phyloP scores from a whole-genome alignment of 2,797 vertebrate genomes.

The Tenualosa thibaudeaui region DNA sequence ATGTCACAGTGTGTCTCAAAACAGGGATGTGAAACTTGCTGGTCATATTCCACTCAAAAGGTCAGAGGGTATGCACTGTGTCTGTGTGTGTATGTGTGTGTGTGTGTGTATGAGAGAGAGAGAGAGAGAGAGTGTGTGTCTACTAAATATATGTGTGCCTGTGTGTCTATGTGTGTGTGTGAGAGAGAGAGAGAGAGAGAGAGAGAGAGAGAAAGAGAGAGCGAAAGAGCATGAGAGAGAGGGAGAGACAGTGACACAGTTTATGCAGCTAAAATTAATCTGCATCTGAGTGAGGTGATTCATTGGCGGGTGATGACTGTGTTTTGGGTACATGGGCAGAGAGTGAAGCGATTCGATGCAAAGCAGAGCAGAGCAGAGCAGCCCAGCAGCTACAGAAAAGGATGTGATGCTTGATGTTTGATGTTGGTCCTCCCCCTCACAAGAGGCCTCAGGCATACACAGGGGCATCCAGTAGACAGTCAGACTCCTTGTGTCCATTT shows the following conservation, averaged over 20 bases:
- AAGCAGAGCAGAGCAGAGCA: too few relatives aligned
- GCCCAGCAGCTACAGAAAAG: not conserved
- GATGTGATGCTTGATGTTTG: slow-evolving; percentile 20
- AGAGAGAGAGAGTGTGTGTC: not conserved
- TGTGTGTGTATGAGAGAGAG: not conserved
- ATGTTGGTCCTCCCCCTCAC: not conserved
- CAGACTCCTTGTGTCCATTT: not conserved
- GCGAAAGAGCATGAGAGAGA: not conserved
- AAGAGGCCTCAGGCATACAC: not conserved
- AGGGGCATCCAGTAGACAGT: not conserved
- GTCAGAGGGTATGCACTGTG: slow-evolving; percentile 45
- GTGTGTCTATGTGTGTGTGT: slow-evolving; percentile 29
- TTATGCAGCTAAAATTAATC: slow-evolving; percentile 32
- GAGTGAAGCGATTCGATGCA: too few relatives aligned
- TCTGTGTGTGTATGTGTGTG: not conserved
- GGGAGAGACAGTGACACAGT: slow-evolving; percentile 30
- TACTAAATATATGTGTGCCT: not conserved
- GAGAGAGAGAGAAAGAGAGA: not conserved
- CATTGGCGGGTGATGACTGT: slow-evolving; percentile 28
- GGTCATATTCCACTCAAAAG: slow-evolving; percentile 48
- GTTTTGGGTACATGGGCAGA: not conserved
- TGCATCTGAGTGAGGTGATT: slow-evolving; percentile 30
- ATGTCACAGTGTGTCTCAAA: slow-evolving; percentile 50
- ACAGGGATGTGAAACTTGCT: slow-evolving; percentile 55
- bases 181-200: not conserved